A percentile compares a stretch with the other conserved stretches of the same genome.
Evolutionary conservation across 2,797 vertebrate species (phyloP).

Genomic region (Pangasius mekongensis): DNA sequence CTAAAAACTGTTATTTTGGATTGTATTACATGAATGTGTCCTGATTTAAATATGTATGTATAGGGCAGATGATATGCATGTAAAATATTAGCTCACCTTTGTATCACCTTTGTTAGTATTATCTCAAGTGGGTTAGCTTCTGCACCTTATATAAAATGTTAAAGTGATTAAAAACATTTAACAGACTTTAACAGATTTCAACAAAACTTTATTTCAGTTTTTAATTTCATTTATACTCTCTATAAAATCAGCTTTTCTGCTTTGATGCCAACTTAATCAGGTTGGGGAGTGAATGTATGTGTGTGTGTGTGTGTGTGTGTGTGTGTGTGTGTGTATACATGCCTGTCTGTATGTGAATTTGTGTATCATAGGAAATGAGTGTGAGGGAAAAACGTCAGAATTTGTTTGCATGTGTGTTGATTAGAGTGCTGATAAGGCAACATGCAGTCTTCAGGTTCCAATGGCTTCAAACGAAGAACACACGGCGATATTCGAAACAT

Average conservation of each 20-base stretch:
- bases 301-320: slow-evolving; percentile 41
- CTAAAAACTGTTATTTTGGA: not conserved
- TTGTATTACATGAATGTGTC: not conserved
- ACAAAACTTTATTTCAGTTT: slow-evolving; percentile 71
- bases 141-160: not conserved
- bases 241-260: slow-evolving; percentile 82
- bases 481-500: slow-evolving; percentile 60
- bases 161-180: slow-evolving; percentile 22
- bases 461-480: slow-evolving; percentile 74
- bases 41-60: not conserved
- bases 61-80: not conserved
- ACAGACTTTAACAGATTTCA: slow-evolving; percentile 72
- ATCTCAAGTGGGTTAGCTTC: not conserved
- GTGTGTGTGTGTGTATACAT: slow-evolving; percentile 23
- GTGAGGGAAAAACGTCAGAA: slow-evolving; percentile 33
- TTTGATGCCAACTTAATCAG: slow-evolving; percentile 76
- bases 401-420: slow-evolving; percentile 47
- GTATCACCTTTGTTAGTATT: not conserved
- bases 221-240: slow-evolving; percentile 79
- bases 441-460: slow-evolving; percentile 78
- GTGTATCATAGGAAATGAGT: slow-evolving; percentile 35
- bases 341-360: not conserved
- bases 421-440: slow-evolving; percentile 78
- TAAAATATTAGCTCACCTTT: not conserved
- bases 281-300: slow-evolving; percentile 50